These are phyloP conservation scores for Eleginops maclovinus DNA, from an alignment of 2,113 vertebrate species.

Conservation along the genomic window DNA sequence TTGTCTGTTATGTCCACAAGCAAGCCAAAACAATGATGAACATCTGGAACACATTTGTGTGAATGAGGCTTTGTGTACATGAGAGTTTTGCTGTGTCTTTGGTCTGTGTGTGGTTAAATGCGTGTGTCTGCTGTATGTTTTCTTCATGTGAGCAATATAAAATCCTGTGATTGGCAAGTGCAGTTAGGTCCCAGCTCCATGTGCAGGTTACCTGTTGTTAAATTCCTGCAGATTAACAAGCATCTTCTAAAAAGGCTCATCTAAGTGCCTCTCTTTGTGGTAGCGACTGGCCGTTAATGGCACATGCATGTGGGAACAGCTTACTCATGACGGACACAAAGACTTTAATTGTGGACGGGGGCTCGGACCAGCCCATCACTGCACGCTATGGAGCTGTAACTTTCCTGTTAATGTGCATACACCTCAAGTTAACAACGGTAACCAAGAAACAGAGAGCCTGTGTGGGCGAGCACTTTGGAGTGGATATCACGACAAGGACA, in stretches of 20 bases:
- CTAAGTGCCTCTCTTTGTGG: conserved; percentile 38
- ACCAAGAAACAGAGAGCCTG: conserved; percentile 27
- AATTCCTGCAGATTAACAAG: conserved; percentile 65
- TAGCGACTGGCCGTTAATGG: conserved; percentile 40
- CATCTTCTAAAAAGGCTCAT: conserved; percentile 25
- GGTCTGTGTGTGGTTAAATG: conserved; percentile 6
- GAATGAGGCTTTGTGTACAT: background rate
- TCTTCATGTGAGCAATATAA: conserved; percentile 15
- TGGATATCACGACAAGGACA: conserved; percentile 12
- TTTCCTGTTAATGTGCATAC: conserved; percentile 39
- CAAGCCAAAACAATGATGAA: conserved; percentile 32
- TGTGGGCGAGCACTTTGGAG: conserved; percentile 21
- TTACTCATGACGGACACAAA: conserved; percentile 46
- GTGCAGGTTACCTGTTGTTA: conserved; percentile 35
- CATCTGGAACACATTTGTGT: conserved; percentile 62
- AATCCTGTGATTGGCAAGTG: conserved; percentile 25
- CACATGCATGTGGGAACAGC: conserved; percentile 36
- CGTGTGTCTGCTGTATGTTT: background rate
- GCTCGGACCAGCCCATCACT: background rate
- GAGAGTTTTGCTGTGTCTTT: background rate
- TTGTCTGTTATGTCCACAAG: conserved; percentile 11
- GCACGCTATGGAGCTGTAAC: conserved; percentile 34
- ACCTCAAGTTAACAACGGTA: conserved; percentile 60
- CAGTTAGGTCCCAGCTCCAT: conserved; percentile 5
- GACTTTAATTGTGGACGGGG: conserved; percentile 17